phyloP scores from a whole-genome alignment of 2,113 vertebrate species.

The Myotis brandtii region DNA sequence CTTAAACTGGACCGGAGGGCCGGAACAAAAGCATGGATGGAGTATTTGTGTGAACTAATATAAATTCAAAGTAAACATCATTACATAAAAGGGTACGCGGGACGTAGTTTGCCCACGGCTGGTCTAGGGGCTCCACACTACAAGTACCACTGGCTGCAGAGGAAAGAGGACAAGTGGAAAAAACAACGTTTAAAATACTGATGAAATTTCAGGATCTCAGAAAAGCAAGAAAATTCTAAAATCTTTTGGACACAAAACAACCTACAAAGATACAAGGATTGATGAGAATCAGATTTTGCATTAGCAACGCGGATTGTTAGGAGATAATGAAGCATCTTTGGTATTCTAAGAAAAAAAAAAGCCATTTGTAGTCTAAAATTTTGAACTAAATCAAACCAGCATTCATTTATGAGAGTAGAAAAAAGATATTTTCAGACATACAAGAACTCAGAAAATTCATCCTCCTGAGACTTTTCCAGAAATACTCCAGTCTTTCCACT shows the following conservation, averaged over 20 bases:
- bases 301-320: neutral
- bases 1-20: no score
- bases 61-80: no score
- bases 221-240: neutral
- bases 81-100: no score
- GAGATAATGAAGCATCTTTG: neutral
- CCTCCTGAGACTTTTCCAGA: neutral
- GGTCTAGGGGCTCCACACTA: neutral
- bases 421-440: constrained; percentile 38
- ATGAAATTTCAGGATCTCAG: neutral
- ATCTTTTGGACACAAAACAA: neutral
- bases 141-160: neutral
- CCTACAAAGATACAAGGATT: neutral
- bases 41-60: no score
- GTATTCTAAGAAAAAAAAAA: neutral
- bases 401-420: neutral
- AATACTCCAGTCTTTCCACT: neutral
- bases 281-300: neutral
- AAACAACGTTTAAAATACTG: neutral
- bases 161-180: neutral
- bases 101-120: no score
- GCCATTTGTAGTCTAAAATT: neutral
- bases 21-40: no score
- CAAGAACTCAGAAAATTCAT: neutral
- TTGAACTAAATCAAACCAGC: neutral